These are phyloP conservation scores for Cecidostiba fungosa DNA, from an alignment of 2,888 invertebrate genomes.

Conservation along the genomic window DNA sequence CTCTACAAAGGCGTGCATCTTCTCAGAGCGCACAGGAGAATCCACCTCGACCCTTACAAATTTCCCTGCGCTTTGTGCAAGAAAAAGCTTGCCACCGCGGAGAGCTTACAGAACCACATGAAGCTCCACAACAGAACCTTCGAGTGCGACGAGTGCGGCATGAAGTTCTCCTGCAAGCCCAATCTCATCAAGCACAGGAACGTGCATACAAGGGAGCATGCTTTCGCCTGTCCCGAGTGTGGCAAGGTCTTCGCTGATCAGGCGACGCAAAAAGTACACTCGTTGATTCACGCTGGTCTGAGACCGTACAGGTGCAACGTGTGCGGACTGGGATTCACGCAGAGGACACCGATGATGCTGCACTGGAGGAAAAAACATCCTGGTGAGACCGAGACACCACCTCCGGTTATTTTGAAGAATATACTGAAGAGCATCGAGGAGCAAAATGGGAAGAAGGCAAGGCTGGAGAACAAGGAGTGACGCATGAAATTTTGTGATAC, in stretches of 20 bases:
- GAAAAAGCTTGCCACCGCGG: slow-evolving; percentile 70
- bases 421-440: slow-evolving; percentile 41
- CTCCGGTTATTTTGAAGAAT: slow-evolving; percentile 66
- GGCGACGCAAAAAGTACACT: slow-evolving; percentile 70
- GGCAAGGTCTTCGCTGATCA: slow-evolving; percentile 73
- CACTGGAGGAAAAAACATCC: slow-evolving; percentile 66
- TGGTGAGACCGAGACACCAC: slow-evolving; percentile 63
- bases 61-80: slow-evolving; percentile 72
- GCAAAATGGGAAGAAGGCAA: slow-evolving; percentile 4
- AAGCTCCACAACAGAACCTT: slow-evolving; percentile 70
- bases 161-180: slow-evolving; percentile 38
- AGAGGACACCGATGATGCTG: slow-evolving; percentile 74
- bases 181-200: slow-evolving; percentile 55
- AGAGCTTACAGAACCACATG: slow-evolving; percentile 71
- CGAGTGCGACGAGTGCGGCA: slow-evolving; percentile 70
- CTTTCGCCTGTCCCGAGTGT: slow-evolving; percentile 57
- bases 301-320: slow-evolving; percentile 72
- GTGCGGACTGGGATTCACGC: slow-evolving; percentile 79
- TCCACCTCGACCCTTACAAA: slow-evolving; percentile 69
- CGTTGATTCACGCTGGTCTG: slow-evolving; percentile 68
- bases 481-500: background rate
- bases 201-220: slow-evolving; percentile 66
- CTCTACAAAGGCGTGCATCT: slow-evolving; percentile 72
- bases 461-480: background rate
- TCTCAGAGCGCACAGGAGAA: slow-evolving; percentile 71